phyloP scores from a whole-genome alignment of 1,140 invertebrate genomes.

The Bombus breviceps region DNA sequence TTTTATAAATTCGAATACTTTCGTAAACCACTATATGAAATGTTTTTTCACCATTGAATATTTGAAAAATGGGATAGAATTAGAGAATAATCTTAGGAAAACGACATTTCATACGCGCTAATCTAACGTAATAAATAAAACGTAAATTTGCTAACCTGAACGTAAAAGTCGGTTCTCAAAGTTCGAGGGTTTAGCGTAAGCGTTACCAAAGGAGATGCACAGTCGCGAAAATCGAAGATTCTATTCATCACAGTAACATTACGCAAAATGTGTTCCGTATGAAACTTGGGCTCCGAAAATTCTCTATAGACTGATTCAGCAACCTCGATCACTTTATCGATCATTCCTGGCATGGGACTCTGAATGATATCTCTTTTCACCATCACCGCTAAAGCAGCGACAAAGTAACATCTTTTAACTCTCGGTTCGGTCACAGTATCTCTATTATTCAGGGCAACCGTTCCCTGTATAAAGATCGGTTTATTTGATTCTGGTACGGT shows the following conservation, averaged over 20 bases:
- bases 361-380: constrained; percentile 78
- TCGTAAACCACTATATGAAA: too few relatives aligned
- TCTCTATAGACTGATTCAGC: constrained; percentile 73
- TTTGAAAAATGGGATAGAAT: too few relatives aligned
- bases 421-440: constrained; percentile 72
- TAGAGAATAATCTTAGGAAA: not conserved
- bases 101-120: not conserved
- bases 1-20: too few relatives aligned
- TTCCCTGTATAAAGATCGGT: constrained; percentile 74
- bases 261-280: constrained; percentile 74
- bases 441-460: constrained; percentile 65
- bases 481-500: constrained; percentile 48
- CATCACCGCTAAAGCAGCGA: constrained; percentile 73
- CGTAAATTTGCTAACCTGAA: not conserved
- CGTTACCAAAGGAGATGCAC: constrained; percentile 62
- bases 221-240: constrained; percentile 77
- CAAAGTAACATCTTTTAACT: constrained; percentile 78
- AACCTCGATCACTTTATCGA: constrained; percentile 76
- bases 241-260: constrained; percentile 76
- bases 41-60: too few relatives aligned
- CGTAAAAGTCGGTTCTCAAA: constrained; percentile 56
- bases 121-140: not conserved
- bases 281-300: constrained; percentile 69
- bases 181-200: constrained; percentile 55
- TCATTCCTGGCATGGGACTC: constrained; percentile 71